Evolutionary conservation across 2,797 vertebrate species (phyloP).

Genomic region (Enteromius afrohamiltoni): DNA sequence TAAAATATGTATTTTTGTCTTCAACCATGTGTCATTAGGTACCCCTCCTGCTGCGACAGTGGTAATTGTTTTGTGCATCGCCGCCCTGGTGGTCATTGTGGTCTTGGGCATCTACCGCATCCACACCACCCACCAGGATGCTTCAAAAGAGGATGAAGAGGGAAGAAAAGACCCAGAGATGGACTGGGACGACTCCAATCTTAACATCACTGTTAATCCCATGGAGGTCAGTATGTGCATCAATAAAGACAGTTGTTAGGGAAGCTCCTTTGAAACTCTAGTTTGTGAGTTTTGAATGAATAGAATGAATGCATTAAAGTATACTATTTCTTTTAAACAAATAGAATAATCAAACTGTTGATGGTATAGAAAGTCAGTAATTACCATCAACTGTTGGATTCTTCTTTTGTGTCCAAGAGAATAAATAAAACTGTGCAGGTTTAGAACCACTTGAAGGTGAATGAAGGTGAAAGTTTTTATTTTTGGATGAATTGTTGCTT

Average conservation of each 20-base stretch:
- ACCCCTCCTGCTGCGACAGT: conserved; percentile 83
- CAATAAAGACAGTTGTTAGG: neutral
- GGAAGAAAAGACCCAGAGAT: conserved; percentile 83
- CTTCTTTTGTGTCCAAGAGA: neutral
- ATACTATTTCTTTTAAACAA: neutral
- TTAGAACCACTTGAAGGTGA: too few relatives aligned
- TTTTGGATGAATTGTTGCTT: neutral
- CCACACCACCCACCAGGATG: conserved; percentile 82
- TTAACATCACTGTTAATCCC: conserved; percentile 95
- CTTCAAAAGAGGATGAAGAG: conserved; percentile 77
- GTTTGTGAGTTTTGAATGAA: neutral
- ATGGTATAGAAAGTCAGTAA: neutral
- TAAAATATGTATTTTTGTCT: neutral
- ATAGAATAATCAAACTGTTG: neutral
- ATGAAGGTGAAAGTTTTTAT: too few relatives aligned
- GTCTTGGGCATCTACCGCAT: conserved; percentile 90
- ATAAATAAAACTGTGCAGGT: neutral
- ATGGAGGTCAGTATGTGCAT: conserved; percentile 85
- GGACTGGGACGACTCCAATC: conserved; percentile 91
- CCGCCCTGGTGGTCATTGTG: conserved; percentile 87
- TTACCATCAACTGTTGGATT: neutral
- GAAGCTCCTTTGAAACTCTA: neutral
- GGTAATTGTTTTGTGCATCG: conserved; percentile 88
- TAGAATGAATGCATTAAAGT: neutral
- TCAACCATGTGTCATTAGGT: conserved; percentile 56